Evolutionary conservation across 2,113 vertebrate species (phyloP).

Genomic region (Origma solitaria): DNA sequence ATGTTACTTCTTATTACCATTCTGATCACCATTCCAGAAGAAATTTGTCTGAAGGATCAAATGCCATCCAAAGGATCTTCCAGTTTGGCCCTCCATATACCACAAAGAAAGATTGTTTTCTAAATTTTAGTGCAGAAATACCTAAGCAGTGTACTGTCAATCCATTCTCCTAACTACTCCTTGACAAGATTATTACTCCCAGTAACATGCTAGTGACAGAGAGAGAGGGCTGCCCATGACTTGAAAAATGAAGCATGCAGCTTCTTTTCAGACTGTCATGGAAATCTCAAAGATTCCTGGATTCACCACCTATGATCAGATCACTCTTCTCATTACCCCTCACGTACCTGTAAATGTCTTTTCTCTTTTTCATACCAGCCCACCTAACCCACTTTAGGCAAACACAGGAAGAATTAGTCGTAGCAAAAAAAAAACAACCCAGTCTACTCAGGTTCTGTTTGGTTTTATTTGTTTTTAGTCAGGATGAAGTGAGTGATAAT

Average conservation of each 20-base stretch:
- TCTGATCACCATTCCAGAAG: not conserved
- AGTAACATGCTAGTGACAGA: not conserved
- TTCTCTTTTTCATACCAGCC: not conserved
- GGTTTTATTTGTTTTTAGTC: not conserved
- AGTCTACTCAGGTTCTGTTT: not conserved
- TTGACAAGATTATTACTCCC: not conserved
- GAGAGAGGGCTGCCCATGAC: not conserved
- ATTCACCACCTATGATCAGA: not conserved
- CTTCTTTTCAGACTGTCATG: not conserved
- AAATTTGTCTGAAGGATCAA: not conserved
- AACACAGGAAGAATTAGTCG: not conserved
- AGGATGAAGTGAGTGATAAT: not conserved
- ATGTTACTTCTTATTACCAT: not conserved
- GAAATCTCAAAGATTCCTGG: not conserved
- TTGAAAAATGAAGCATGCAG: not conserved
- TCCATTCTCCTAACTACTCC: not conserved
- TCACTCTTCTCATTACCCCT: not conserved
- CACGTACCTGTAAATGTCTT: not conserved
- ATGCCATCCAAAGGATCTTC: not conserved
- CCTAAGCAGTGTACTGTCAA: not conserved
- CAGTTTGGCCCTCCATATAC: not conserved
- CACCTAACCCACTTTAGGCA: not conserved
- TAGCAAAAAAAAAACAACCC: not conserved
- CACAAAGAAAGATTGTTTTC: not conserved
- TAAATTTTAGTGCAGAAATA: not conserved